Base-by-base conservation (phyloP, 2,888 invertebrate genomes). In the Andrena chrysosceles region DNA sequence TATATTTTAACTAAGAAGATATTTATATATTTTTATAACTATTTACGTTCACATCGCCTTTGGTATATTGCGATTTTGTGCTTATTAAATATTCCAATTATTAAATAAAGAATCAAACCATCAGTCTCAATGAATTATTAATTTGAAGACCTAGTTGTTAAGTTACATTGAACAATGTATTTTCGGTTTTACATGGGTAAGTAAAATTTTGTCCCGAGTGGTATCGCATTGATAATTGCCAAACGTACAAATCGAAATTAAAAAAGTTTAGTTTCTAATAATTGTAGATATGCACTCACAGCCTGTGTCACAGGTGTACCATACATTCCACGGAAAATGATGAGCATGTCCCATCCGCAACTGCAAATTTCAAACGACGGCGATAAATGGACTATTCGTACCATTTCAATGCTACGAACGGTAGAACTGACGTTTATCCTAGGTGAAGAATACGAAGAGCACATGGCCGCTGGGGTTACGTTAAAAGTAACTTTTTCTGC, bases 261-360 rank as follows among this genome's bases (percentile, higher is more conserved):
- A 70, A 60, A 6, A 33, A 7, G 23, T 52, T n/a, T 52, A 16
- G 13, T 54, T 56, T 31, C 20, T 5, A 48, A 56, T 66, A 26
- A 56, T 56, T 42, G 42, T 42, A 42, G 42, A 23, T 66, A 63
- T 72, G 26, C 56, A 10, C 42, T 42, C 5, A 42, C 42, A 16
- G 42, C 42, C 10, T 26, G 56, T 23, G 20, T 33, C 48, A 88
- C 81, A 96, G 96, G 96, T 85, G 96, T 96, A 0, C 96, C 96
- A 56, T 96, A 94, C 85, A 94, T 96, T 91, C 95, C 95, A 0
- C 94, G 96, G 81, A 96, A 96, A 94, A 95, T 96, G 95, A 96
- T 96, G 95, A 90, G 94, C 26, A 93, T 95, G 90, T 95, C 96
- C 56, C 96, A 95, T 77, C 96, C 96, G 5, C 90, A 94, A 2